Evolutionary conservation across 2,797 vertebrate species (phyloP), one percentile per base, ranked within the genome.

Genomic region (Columba guinea): DNA sequence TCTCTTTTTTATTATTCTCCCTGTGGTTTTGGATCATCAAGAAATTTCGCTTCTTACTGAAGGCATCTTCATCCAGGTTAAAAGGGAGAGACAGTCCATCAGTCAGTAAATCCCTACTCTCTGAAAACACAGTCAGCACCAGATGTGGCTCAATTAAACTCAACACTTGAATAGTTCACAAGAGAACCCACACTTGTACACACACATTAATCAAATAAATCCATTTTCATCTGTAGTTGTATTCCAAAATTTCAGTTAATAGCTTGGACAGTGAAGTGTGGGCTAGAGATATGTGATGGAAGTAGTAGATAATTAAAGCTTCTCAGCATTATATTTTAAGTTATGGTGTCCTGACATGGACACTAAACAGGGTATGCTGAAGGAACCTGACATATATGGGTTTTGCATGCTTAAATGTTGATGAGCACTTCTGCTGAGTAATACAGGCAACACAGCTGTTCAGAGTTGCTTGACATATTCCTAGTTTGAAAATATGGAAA

Each of bases 131-230:
- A 87, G 93, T 92, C 79, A 84, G 90, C 77, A 90, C 96, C 95
- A 97, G 96, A 94, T 96, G 96, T 87, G 97, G 90, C 94, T 97
- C 96, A 93, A 87, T 97, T 97, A 95, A 94, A 93, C 53, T 94
- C 92, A 92, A 96, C 87, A 89, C 84, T 95, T 89, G 71, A 94
- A 84, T 87, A 62, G 94, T 93, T 97, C 95, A 94, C 96, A 91
- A 78, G 95, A 97, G 93, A 97, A 93, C 78, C 62, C 41, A 63
- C 80, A 84, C 77, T 94, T 90, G 62, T 86, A 89, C 35, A 76
- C 62, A 84, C 73, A 94, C 78, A 95, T 96, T 94, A 96, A 97
- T 97, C 93, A 96, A 85, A 96, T 71, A 95, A 95, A 96, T 90
- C 75, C 52, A 91, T 95, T 92, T 96, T 94, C 75, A 78, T 92